A percentile compares a stretch with the other conserved stretches of the same genome.
Evolutionary conservation across 2,113 vertebrate species (phyloP).

Genomic region (Ranitomeya imitator): DNA sequence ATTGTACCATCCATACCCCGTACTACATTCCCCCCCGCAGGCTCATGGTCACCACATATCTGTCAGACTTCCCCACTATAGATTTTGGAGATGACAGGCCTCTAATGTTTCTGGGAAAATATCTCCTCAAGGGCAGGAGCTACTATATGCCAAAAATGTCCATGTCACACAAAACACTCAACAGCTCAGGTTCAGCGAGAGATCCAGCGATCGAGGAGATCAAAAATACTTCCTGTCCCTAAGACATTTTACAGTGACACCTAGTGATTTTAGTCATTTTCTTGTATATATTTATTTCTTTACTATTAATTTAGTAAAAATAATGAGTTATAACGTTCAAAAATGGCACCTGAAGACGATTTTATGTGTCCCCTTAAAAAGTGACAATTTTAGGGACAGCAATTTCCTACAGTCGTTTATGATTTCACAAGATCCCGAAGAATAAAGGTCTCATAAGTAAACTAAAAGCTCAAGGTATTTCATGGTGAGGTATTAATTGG

Average conservation of each 20-base stretch:
- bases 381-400: too few relatives aligned
- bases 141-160: constrained; percentile 39
- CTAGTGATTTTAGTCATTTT: neutral
- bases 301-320: too few relatives aligned
- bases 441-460: too few relatives aligned
- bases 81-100: constrained; percentile 32
- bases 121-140: constrained; percentile 25
- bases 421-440: too few relatives aligned
- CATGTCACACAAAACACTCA: constrained; percentile 14
- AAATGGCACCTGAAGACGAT: too few relatives aligned
- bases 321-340: too few relatives aligned
- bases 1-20: neutral
- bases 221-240: neutral
- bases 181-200: neutral
- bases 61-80: constrained; percentile 22
- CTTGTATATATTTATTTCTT: neutral
- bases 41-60: neutral
- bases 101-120: constrained; percentile 20
- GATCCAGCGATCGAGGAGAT: neutral
- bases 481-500: too few relatives aligned
- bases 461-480: too few relatives aligned
- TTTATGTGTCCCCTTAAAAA: too few relatives aligned
- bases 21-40: constrained; percentile 1
- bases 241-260: neutral
- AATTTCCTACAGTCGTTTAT: too few relatives aligned